Conservation (phyloP, 2,113 vertebrate genomes). For the Ceuthmochares aereus region DNA sequence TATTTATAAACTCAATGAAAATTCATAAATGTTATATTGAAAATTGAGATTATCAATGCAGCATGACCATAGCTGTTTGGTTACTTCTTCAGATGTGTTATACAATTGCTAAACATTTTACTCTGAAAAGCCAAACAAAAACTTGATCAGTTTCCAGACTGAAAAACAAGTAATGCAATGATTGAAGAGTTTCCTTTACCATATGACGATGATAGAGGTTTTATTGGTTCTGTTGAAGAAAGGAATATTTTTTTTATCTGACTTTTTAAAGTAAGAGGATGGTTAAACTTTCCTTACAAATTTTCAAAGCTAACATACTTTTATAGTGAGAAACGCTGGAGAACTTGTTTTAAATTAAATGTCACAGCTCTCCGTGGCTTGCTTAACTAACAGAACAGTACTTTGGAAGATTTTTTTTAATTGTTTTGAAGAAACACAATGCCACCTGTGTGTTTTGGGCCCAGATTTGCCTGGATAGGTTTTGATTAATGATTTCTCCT, state of each 20-base stretch:
- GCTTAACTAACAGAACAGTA: background rate
- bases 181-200: background rate
- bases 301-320: background rate
- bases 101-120: background rate
- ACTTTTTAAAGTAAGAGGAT: background rate
- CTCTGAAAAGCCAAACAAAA: background rate
- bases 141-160: background rate
- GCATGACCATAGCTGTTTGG: background rate
- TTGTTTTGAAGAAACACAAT: background rate
- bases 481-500: background rate
- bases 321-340: background rate
- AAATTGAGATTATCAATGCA: background rate
- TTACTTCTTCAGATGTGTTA: background rate
- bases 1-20: background rate
- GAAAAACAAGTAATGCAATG: background rate
- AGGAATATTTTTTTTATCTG: background rate
- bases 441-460: background rate
- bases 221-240: background rate
- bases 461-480: background rate
- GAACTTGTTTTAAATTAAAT: background rate
- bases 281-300: background rate
- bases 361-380: background rate
- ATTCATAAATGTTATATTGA: background rate
- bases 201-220: rapidly evolving
- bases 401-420: background rate